A percentile compares a stretch with the other conserved stretches of the same genome.
Conservation (phyloP, 2,888 invertebrate species). For the Stegana nigrithorax region DNA sequence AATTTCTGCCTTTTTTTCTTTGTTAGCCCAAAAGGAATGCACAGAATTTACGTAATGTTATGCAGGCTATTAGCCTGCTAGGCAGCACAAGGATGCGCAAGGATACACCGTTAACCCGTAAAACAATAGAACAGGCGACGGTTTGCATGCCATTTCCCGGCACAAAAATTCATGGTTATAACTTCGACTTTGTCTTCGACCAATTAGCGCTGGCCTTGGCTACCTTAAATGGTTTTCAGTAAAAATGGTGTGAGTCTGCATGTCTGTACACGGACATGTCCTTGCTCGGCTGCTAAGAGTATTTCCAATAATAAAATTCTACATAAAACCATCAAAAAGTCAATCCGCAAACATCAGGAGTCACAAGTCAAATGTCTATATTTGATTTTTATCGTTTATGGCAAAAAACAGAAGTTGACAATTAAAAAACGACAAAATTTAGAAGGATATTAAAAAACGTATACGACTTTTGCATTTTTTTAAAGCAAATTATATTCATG, state of each 20-base stretch:
- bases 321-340: constrained; percentile 61
- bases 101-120: neutral
- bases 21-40: neutral
- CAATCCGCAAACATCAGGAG: constrained; percentile 60
- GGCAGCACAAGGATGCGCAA: constrained; percentile 21
- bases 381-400: neutral
- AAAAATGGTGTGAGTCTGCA: neutral
- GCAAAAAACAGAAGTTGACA: neutral
- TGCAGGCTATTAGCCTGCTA: constrained; percentile 42
- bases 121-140: neutral
- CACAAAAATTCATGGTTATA: constrained; percentile 3
- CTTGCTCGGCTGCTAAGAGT: too few species aligned
- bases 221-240: constrained; percentile 4
- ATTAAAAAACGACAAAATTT: neutral
- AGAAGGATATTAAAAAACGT: neutral
- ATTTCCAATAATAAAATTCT: constrained; percentile 58
- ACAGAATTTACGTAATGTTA: constrained; percentile 53
- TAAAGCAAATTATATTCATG: neutral
- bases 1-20: too few species aligned
- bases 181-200: neutral
- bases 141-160: neutral
- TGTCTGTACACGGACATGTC: constrained; percentile 23
- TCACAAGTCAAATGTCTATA: too few species aligned
- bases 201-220: constrained; percentile 15
- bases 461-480: neutral